These are phyloP conservation scores for Hystrix brachyura DNA, from an alignment of 2,113 vertebrate genomes.

Conservation along the genomic window DNA sequence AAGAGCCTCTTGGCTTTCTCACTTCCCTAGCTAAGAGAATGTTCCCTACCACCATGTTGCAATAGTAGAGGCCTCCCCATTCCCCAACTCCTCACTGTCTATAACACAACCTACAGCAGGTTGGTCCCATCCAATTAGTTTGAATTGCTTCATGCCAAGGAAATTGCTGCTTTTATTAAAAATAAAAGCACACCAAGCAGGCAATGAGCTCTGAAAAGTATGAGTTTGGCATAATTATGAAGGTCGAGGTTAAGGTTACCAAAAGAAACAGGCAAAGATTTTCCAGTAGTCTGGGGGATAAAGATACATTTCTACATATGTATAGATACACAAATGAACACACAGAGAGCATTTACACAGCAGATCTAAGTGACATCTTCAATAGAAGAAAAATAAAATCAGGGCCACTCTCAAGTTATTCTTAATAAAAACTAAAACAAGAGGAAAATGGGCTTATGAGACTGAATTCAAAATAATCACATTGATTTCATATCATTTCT, in stretches of 20 bases:
- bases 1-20: background rate
- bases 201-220: constrained; percentile 72
- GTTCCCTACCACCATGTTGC: constrained; percentile 52
- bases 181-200: constrained; percentile 75
- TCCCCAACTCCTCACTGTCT: constrained; percentile 66
- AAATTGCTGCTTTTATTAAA: constrained; percentile 84
- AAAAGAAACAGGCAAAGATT: constrained; percentile 64
- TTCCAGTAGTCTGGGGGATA: constrained; percentile 47
- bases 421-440: constrained; percentile 43
- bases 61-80: constrained; percentile 71
- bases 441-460: constrained; percentile 14
- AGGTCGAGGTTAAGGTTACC: constrained; percentile 87
- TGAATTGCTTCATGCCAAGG: constrained; percentile 80
- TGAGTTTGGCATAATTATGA: constrained; percentile 80
- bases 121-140: constrained; percentile 77
- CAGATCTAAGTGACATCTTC: constrained; percentile 45
- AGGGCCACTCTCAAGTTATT: constrained; percentile 62
- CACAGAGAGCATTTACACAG: constrained; percentile 21
- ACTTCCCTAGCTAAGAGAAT: constrained; percentile 71
- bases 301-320: constrained; percentile 22
- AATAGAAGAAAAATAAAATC: constrained; percentile 31
- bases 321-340: background rate
- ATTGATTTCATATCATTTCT: constrained; percentile 69
- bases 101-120: constrained; percentile 66
- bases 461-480: constrained; percentile 60